Evolutionary conservation across 2,113 vertebrate species (phyloP).

Genomic region (Tiliqua scincoides): DNA sequence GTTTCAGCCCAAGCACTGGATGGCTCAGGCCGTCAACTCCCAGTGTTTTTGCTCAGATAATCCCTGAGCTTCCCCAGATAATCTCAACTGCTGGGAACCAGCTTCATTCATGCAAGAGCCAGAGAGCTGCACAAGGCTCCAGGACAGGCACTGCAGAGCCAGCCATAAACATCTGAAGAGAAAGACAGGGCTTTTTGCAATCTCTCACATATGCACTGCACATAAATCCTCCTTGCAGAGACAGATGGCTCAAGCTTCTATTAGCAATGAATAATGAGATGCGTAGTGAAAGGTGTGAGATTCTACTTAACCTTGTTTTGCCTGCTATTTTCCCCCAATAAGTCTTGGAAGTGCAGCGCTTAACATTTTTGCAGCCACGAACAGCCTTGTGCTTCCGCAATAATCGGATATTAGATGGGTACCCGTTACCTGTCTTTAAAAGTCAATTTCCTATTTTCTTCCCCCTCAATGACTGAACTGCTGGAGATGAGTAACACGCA

Average conservation of each 20-base stretch:
- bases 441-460: slow-evolving; percentile 26
- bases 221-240: slow-evolving; percentile 50
- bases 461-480: not conserved
- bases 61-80: not conserved
- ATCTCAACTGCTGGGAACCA: slow-evolving; percentile 25
- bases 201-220: slow-evolving; percentile 67
- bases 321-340: slow-evolving; percentile 48
- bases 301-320: slow-evolving; percentile 69
- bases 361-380: slow-evolving; percentile 53
- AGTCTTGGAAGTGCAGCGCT: slow-evolving; percentile 52
- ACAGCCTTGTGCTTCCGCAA: slow-evolving; percentile 23
- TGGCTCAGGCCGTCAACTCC: rapidly evolving
- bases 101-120: rapidly evolving
- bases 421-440: slow-evolving; percentile 10
- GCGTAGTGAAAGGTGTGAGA: slow-evolving; percentile 70
- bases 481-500: rapidly evolving
- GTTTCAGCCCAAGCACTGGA: too few relatives aligned
- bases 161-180: slow-evolving; percentile 27
- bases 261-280: slow-evolving; percentile 76
- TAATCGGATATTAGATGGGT: slow-evolving; percentile 20
- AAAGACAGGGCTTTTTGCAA: slow-evolving; percentile 28
- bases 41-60: rapidly evolving
- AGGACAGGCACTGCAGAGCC: not conserved
- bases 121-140: not conserved
- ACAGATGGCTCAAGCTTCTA: slow-evolving; percentile 70